phyloP scores from a whole-genome alignment of 2,113 vertebrate genomes.

The Dascyllus trimaculatus region DNA sequence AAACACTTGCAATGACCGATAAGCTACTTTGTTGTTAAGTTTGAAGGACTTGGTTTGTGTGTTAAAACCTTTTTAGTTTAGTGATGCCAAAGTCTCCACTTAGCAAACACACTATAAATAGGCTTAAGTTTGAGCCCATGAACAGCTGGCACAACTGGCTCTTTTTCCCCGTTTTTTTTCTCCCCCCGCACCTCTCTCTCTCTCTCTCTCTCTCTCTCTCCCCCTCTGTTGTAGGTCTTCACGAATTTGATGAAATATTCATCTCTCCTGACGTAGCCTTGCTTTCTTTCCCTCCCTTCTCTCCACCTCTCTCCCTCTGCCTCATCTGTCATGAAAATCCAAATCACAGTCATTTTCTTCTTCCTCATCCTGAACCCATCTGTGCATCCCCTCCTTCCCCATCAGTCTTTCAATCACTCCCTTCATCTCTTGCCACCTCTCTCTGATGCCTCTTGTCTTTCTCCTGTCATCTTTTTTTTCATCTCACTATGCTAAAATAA shows the following conservation, averaged over 20 bases:
- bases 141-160: constrained; percentile 26
- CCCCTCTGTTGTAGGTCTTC: constrained; percentile 34
- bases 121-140: constrained; percentile 10
- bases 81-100: not conserved
- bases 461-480: constrained; percentile 28
- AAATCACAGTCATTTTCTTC: constrained; percentile 41
- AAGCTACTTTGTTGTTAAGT: not conserved
- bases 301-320: constrained; percentile 34
- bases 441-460: constrained; percentile 31
- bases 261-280: constrained; percentile 51
- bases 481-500: constrained; percentile 37
- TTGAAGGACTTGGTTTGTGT: not conserved
- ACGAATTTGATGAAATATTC: constrained; percentile 68
- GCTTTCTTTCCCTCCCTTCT: constrained; percentile 37
- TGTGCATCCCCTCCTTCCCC: constrained; percentile 18
- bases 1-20: no score
- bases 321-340: constrained; percentile 51
- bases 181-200: not conserved
- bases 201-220: constrained; percentile 10
- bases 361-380: constrained; percentile 37
- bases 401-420: constrained; percentile 23
- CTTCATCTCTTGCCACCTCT: constrained; percentile 18
- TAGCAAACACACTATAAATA: not conserved
- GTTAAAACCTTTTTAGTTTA: not conserved
- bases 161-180: constrained; percentile 5